phyloP scores from a whole-genome alignment of 2,797 vertebrate species.

The Gymnoscopelus microlampas region DNA sequence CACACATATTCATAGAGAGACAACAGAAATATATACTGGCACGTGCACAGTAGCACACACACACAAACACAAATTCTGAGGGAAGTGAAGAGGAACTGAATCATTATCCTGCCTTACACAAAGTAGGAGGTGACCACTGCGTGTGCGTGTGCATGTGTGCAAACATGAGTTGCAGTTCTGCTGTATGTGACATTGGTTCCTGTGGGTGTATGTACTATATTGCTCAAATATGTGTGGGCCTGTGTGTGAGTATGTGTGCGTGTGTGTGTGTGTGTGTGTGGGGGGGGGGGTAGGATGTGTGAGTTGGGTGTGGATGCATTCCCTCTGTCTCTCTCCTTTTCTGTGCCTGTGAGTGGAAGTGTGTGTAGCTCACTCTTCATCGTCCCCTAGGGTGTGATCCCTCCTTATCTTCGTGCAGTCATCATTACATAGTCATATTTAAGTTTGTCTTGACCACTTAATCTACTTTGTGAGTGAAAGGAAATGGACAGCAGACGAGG shows the following conservation, averaged over 20 bases:
- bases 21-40: not conserved
- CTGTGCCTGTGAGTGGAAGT: constrained; percentile 19
- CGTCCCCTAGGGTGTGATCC: constrained; percentile 2
- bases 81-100: constrained; percentile 90
- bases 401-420: not conserved
- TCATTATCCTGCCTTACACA: constrained; percentile 86
- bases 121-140: constrained; percentile 73
- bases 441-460: constrained; percentile 3
- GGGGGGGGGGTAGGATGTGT: constrained; percentile 53
- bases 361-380: constrained; percentile 38
- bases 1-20: not conserved
- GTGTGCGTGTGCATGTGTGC: constrained; percentile 29
- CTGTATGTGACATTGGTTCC: constrained; percentile 34
- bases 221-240: constrained; percentile 62
- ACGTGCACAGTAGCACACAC: constrained; percentile 1
- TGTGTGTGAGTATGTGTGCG: constrained; percentile 59
- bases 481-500: too few relatives aligned
- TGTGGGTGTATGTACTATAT: constrained; percentile 51
- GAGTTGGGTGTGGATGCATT: constrained; percentile 72
- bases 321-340: constrained; percentile 26
- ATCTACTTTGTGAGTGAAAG: too few relatives aligned
- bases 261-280: constrained; percentile 66
- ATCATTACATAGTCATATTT: not conserved
- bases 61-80: constrained; percentile 43
- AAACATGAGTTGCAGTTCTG: constrained; percentile 55